Conservation (phyloP, 2,888 invertebrate genomes). For the Copidosoma aretas region DNA sequence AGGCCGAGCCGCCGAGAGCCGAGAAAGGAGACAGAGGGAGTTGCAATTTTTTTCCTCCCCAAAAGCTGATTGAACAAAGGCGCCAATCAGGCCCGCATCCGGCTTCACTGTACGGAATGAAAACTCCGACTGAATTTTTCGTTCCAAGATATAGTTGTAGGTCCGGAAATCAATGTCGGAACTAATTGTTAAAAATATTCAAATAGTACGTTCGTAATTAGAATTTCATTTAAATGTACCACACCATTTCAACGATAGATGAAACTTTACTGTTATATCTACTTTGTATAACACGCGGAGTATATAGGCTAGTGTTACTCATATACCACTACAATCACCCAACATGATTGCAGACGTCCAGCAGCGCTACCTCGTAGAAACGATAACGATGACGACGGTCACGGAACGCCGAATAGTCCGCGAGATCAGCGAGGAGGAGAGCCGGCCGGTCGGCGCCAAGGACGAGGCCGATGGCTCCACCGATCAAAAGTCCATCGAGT, state of each 20-base stretch:
- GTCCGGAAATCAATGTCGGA: too few species aligned
- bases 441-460: slow-evolving; percentile 33
- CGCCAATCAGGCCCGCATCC: slow-evolving; percentile 32
- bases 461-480: slow-evolving; percentile 44
- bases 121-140: slow-evolving; percentile 18
- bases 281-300: too few species aligned
- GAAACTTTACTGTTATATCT: too few species aligned
- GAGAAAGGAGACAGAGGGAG: too few species aligned
- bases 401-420: slow-evolving; percentile 70
- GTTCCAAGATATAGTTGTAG: too few species aligned
- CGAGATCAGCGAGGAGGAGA: slow-evolving; percentile 62
- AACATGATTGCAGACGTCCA: slow-evolving; percentile 50
- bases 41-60: neutral
- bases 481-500: slow-evolving; percentile 36
- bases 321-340: too few species aligned
- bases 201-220: too few species aligned
- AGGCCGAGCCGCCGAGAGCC: too few species aligned
- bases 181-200: too few species aligned
- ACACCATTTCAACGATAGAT: too few species aligned
- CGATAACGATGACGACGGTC: slow-evolving; percentile 73
- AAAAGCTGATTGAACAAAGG: slow-evolving; percentile 28
- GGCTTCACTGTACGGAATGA: slow-evolving; percentile 32
- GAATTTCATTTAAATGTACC: too few species aligned
- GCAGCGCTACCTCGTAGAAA: slow-evolving; percentile 70
- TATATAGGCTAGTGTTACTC: too few species aligned